Percentiles rank a stretch among this genome's conserved stretches.
phyloP scores from a whole-genome alignment of 2,888 invertebrate genomes.

The Phasia obesa region DNA sequence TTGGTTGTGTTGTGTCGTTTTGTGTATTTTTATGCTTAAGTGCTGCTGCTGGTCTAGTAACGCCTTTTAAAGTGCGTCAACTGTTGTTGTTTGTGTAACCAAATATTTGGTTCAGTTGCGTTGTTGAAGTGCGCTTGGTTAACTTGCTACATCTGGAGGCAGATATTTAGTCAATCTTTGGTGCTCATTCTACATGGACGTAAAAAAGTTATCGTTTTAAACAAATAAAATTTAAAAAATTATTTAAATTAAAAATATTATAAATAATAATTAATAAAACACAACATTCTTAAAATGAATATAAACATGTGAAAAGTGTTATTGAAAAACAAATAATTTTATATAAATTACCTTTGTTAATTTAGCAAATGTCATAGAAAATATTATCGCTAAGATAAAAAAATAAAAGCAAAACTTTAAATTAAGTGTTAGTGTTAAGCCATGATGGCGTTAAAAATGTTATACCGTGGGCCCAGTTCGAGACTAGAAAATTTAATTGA shows the following conservation, averaged over 20 bases:
- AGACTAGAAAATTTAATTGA: slow-evolving; percentile 92
- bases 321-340: slow-evolving; percentile 2
- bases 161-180: slow-evolving; percentile 78
- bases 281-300: slow-evolving; percentile 6
- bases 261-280: slow-evolving; percentile 10
- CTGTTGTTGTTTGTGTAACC: slow-evolving; percentile 35
- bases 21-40: slow-evolving; percentile 29
- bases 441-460: slow-evolving; percentile 85
- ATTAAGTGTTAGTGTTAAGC: slow-evolving; percentile 71
- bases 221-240: slow-evolving; percentile 23
- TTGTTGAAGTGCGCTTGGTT: slow-evolving; percentile 62
- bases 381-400: slow-evolving; percentile 3
- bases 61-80: slow-evolving; percentile 61
- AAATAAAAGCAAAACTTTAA: too few species aligned
- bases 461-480: slow-evolving; percentile 94
- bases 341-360: background rate
- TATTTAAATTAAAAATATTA: slow-evolving; percentile 3
- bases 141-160: slow-evolving; percentile 31
- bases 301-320: slow-evolving; percentile 19
- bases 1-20: slow-evolving; percentile 19
- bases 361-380: slow-evolving; percentile 24
- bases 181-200: slow-evolving; percentile 81
- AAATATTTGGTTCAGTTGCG: slow-evolving; percentile 59
- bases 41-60: slow-evolving; percentile 55
- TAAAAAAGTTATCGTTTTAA: slow-evolving; percentile 56